A percentile compares a stretch with the other conserved stretches of the same genome.
Conservation (phyloP, 1,140 invertebrate genomes). For the Coenobita brevimanus region DNA sequence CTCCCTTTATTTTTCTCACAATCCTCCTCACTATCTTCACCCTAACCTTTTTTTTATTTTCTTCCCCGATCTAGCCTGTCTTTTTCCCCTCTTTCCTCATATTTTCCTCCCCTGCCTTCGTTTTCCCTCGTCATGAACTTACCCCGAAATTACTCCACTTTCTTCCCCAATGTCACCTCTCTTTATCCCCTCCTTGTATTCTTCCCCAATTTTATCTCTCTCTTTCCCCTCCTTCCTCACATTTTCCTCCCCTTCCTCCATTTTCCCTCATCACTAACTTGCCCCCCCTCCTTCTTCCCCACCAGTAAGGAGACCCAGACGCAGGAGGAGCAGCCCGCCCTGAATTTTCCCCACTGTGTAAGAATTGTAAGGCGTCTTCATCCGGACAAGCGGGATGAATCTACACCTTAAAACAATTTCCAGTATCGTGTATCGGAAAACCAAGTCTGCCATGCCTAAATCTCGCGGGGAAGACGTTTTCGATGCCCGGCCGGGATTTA, state of each 20-base stretch:
- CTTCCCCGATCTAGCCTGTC: too few species aligned
- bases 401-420: slow-evolving; percentile 66
- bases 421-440: slow-evolving; percentile 66
- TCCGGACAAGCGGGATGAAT: slow-evolving; percentile 61
- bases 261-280: not conserved
- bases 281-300: not conserved
- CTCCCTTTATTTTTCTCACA: not conserved
- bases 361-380: slow-evolving; percentile 58
- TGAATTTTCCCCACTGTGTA: slow-evolving; percentile 51
- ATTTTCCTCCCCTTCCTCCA: too few species aligned
- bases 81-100: too few species aligned
- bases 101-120: too few species aligned
- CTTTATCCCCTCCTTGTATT: too few species aligned
- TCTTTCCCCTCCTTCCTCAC: too few species aligned
- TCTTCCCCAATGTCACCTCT: too few species aligned
- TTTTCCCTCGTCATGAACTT: too few species aligned
- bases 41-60: not conserved
- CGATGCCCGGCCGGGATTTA: slow-evolving; percentile 62
- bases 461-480: slow-evolving; percentile 59
- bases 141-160: too few species aligned
- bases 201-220: too few species aligned
- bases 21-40: not conserved
- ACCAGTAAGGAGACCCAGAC: not conserved
- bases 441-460: slow-evolving; percentile 57
- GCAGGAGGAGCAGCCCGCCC: not conserved